Percentiles rank a stretch among this genome's conserved stretches.
Conservation (phyloP, 2,888 invertebrate genomes). For the Apeira syringaria region DNA sequence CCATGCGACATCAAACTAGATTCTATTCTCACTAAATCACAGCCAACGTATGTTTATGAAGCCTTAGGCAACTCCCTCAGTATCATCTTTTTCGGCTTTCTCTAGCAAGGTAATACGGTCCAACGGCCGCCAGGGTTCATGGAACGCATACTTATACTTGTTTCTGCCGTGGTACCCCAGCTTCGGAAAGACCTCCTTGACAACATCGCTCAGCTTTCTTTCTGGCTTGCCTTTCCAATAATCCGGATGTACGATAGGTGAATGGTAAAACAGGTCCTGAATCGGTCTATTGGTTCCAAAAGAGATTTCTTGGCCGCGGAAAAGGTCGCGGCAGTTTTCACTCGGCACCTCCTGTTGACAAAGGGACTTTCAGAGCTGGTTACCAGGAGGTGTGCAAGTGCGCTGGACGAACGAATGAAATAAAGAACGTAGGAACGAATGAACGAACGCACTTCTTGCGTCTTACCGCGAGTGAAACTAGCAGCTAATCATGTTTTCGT, state of each 20-base stretch:
- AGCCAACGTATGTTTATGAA: conserved; percentile 43
- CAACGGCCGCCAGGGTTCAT: conserved; percentile 72
- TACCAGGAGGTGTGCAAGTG: conserved; percentile 46
- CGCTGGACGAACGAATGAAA: conserved; percentile 64
- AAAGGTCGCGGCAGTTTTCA: conserved; percentile 46
- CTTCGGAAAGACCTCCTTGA: conserved; percentile 46
- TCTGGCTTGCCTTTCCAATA: conserved; percentile 58
- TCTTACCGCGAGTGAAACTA: conserved; percentile 19
- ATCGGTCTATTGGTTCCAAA: conserved; percentile 26
- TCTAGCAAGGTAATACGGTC: conserved; percentile 60
- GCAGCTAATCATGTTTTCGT: conserved; percentile 41
- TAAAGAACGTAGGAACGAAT: conserved; percentile 5
- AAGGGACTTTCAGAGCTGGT: conserved; percentile 48
- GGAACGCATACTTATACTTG: conserved; percentile 72
- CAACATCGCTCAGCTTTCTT: conserved; percentile 36
- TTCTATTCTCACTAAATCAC: conserved; percentile 45
- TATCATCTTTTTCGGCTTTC: conserved; percentile 61
- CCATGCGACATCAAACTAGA: conserved; percentile 40
- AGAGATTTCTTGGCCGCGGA: conserved; percentile 36
- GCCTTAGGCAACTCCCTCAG: conserved; percentile 28
- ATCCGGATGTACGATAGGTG: conserved; percentile 62
- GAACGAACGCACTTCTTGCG: conserved; percentile 10
- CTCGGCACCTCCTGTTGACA: conserved; percentile 64
- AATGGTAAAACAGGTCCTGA: conserved; percentile 57
- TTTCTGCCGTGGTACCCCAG: conserved; percentile 68